phyloP scores from a whole-genome alignment of 2,888 invertebrate species.

The Acrobasis suavella region DNA sequence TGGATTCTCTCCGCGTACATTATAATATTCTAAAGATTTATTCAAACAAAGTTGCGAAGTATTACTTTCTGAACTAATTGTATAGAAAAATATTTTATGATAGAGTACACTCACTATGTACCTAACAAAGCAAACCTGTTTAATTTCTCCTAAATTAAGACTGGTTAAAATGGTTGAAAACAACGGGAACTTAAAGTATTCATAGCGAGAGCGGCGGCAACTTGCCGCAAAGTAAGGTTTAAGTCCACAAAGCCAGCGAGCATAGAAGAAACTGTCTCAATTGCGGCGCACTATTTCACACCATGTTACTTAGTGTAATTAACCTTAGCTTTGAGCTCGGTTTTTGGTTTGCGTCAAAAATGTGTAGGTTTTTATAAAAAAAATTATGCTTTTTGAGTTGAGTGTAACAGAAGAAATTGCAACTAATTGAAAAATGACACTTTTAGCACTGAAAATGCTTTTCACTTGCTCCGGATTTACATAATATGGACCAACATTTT shows the following conservation, averaged over 20 bases:
- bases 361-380: too few relatives aligned
- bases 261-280: slow-evolving; percentile 49
- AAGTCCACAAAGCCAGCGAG: slow-evolving; percentile 39
- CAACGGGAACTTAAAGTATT: slow-evolving; percentile 21
- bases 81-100: too few relatives aligned
- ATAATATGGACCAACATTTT: too few relatives aligned
- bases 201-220: slow-evolving; percentile 11
- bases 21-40: too few relatives aligned
- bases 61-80: too few relatives aligned
- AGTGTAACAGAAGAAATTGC: too few relatives aligned
- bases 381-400: too few relatives aligned
- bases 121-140: not conserved
- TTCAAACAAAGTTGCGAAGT: too few relatives aligned
- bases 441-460: too few relatives aligned
- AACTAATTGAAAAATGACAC: too few relatives aligned
- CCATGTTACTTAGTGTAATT: slow-evolving; percentile 58
- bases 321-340: slow-evolving; percentile 33
- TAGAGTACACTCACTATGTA: not conserved
- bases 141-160: not conserved
- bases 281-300: slow-evolving; percentile 52
- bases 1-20: too few relatives aligned
- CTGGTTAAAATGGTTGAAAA: slow-evolving; percentile 2
- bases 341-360: not conserved
- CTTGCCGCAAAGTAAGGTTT: slow-evolving; percentile 44
- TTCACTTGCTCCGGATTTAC: too few relatives aligned